Conservation (phyloP, 2,797 vertebrate genomes). For the Amphiprion clarkii region DNA sequence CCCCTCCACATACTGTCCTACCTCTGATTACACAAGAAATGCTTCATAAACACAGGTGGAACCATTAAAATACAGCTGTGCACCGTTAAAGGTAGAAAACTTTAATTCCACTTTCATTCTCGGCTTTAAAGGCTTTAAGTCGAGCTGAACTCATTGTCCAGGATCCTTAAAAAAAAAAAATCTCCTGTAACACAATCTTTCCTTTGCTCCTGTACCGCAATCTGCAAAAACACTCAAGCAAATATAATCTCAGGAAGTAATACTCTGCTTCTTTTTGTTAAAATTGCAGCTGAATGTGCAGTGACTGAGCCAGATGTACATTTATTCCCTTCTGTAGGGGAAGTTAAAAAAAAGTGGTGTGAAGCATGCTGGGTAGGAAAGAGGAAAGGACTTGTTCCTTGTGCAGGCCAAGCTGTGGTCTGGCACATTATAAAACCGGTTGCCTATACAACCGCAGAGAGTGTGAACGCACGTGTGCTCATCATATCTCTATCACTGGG, state of each 20-base stretch:
- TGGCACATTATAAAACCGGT: slow-evolving; percentile 33
- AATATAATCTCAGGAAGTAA: slow-evolving; percentile 39
- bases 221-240: slow-evolving; percentile 3
- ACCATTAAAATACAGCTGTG: too few relatives aligned
- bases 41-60: too few relatives aligned
- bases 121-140: too few relatives aligned
- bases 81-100: too few relatives aligned
- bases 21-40: too few relatives aligned
- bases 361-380: slow-evolving; percentile 29
- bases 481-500: slow-evolving; percentile 57
- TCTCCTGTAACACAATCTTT: not conserved
- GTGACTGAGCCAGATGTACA: not conserved
- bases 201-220: not conserved
- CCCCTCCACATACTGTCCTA: too few relatives aligned
- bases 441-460: slow-evolving; percentile 14
- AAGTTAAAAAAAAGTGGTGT: slow-evolving; percentile 35
- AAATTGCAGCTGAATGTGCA: slow-evolving; percentile 31
- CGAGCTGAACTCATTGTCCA: not conserved
- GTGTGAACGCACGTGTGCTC: slow-evolving; percentile 12
- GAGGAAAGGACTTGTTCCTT: slow-evolving; percentile 45
- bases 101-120: too few relatives aligned
- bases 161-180: slow-evolving; percentile 13
- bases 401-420: slow-evolving; percentile 32
- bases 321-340: slow-evolving; percentile 43
- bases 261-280: slow-evolving; percentile 24